Percentiles rank a stretch among this genome's conserved stretches.
Evolutionary conservation across 1,140 invertebrate species (phyloP).

Genomic region (Cydia strobilella): DNA sequence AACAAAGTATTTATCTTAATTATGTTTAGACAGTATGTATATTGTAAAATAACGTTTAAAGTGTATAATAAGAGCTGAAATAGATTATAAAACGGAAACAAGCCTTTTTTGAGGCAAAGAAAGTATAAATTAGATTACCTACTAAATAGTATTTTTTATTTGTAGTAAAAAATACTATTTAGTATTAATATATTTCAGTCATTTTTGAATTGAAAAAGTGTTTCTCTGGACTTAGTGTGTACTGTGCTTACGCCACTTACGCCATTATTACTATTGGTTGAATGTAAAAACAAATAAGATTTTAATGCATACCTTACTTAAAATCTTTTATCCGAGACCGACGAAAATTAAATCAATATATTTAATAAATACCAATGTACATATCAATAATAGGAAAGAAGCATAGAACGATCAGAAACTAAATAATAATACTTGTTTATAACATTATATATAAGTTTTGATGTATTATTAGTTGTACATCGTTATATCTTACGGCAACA

Average conservation of each 20-base stretch:
- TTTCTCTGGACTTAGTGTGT: not conserved
- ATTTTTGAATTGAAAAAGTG: not conserved
- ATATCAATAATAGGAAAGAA: not conserved
- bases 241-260: too few relatives aligned
- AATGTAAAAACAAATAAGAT: too few relatives aligned
- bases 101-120: not conserved
- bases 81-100: not conserved
- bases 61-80: not conserved
- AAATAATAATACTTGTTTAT: not conserved
- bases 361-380: not conserved
- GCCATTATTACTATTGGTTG: too few relatives aligned
- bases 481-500: not conserved
- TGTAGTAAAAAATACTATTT: too few relatives aligned
- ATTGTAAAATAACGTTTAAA: not conserved
- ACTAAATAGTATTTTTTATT: too few relatives aligned
- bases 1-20: conserved; percentile 1
- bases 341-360: not conserved
- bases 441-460: not conserved
- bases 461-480: conserved; percentile 7
- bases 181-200: too few relatives aligned
- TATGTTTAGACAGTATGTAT: not conserved
- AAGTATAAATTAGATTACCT: too few relatives aligned
- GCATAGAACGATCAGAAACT: not conserved
- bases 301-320: too few relatives aligned
- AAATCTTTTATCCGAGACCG: not conserved